phyloP scores from a whole-genome alignment of 2,888 invertebrate species.

The Resseliella maxima region DNA sequence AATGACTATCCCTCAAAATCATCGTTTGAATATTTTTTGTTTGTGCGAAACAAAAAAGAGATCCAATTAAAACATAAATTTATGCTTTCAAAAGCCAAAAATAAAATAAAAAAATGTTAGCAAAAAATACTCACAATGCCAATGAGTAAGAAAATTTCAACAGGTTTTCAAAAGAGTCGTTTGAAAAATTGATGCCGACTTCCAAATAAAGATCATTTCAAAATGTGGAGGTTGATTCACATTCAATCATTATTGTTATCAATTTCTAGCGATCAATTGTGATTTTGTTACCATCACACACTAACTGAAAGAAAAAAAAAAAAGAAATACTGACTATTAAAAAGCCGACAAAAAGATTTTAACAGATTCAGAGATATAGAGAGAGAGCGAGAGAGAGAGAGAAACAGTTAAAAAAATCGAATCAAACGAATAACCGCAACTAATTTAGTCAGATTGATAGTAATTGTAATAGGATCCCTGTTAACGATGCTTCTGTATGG shows the following conservation, averaged over 20 bases:
- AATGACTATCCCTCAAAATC: no score
- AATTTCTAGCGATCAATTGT: conserved; percentile 31
- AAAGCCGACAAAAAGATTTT: conserved; percentile 35
- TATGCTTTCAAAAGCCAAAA: neutral
- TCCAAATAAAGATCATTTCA: neutral
- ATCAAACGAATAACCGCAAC: conserved; percentile 3
- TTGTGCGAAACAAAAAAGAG: no score
- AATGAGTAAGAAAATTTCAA: no score
- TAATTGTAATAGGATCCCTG: neutral
- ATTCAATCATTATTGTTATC: conserved; percentile 13
- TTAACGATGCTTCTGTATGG: conserved; percentile 44
- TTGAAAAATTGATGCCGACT: neutral
- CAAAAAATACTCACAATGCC: no score
- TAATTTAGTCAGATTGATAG: neutral
- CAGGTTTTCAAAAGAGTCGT: neutral
- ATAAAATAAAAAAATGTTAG: no score
- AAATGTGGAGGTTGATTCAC: neutral
- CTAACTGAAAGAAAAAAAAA: no score
- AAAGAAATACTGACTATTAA: neutral
- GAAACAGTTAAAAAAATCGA: neutral
- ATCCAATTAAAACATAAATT: conserved; percentile 13
- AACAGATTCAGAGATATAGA: no score
- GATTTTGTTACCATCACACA: neutral
- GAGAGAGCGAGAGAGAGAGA: no score
- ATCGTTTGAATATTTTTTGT: no score